phyloP scores from a whole-genome alignment of 2,888 invertebrate genomes.

The Lasioglossum vierecki region DNA sequence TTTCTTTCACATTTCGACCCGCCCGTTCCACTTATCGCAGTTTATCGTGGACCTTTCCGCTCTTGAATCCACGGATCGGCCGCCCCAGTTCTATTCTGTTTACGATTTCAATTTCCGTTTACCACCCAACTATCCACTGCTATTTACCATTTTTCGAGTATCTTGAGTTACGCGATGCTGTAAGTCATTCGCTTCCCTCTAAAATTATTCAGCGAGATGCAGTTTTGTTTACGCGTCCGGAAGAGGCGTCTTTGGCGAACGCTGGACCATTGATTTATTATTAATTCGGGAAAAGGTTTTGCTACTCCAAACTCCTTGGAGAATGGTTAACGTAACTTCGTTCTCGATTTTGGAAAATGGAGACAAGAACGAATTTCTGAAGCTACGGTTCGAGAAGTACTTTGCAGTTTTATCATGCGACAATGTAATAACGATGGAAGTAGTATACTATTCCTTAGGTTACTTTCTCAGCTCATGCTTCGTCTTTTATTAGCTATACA shows the following conservation, averaged over 20 bases:
- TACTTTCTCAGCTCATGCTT: too few relatives aligned
- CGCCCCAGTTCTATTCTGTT: background rate
- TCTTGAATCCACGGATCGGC: background rate
- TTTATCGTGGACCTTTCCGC: slow-evolving; percentile 9
- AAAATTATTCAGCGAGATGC: background rate
- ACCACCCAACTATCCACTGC: background rate
- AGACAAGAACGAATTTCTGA: background rate
- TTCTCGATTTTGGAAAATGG: background rate
- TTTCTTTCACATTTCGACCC: background rate
- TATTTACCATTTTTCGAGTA: slow-evolving; percentile 12
- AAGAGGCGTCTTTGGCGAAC: background rate
- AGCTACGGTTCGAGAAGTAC: background rate
- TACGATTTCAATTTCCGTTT: slow-evolving; percentile 1
- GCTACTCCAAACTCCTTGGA: background rate
- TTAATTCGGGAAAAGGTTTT: background rate
- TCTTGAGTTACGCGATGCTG: background rate
- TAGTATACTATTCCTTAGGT: background rate
- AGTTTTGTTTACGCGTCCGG: background rate
- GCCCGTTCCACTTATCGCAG: background rate
- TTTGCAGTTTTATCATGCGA: background rate
- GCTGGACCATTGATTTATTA: background rate
- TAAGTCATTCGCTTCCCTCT: background rate
- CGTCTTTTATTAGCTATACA: too few relatives aligned
- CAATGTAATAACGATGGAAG: background rate
- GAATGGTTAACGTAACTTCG: background rate